Percentiles rank a stretch among this genome's conserved stretches.
These are phyloP conservation scores for Sebastes schlegelii DNA, from an alignment of 2,113 vertebrate species.

Conservation along the genomic window DNA sequence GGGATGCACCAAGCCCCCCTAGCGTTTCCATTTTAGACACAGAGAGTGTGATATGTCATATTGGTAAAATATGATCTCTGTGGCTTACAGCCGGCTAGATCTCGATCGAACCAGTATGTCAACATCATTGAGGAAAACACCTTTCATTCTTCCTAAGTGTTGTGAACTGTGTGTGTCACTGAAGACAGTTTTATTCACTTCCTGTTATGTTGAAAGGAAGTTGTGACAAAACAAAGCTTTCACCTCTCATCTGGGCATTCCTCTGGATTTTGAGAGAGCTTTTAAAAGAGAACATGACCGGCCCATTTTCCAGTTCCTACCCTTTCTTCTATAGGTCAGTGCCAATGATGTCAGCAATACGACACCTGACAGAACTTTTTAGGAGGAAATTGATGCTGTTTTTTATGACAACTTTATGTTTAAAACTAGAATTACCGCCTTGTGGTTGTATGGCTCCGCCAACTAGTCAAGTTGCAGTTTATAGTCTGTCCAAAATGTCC, in stretches of 20 bases:
- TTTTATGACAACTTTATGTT: conserved; percentile 4
- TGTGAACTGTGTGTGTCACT: conserved; percentile 9
- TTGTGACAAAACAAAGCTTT: conserved; percentile 7
- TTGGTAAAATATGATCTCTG: neutral
- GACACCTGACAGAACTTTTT: neutral
- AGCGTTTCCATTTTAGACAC: conserved; percentile 33
- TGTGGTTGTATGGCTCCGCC: too few species aligned
- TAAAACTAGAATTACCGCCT: neutral
- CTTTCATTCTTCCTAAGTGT: neutral
- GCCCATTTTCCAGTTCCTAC: conserved; percentile 11
- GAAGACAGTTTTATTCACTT: conserved; percentile 6
- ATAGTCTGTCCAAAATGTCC: too few species aligned
- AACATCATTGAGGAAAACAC: neutral
- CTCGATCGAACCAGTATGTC: neutral
- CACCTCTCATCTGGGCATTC: conserved; percentile 1
- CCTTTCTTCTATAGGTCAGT: neutral
- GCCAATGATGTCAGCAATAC: neutral
- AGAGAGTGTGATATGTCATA: neutral
- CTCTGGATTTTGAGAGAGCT: neutral
- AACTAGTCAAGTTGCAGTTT: too few species aligned
- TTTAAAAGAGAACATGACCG: conserved; percentile 3
- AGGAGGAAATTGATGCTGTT: neutral
- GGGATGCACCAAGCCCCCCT: neutral
- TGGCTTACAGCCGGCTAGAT: neutral
- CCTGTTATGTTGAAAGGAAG: conserved; percentile 20